Evolutionary conservation across 2,797 vertebrate genomes (phyloP).

Genomic region (Tympanoctomys barrerae): DNA sequence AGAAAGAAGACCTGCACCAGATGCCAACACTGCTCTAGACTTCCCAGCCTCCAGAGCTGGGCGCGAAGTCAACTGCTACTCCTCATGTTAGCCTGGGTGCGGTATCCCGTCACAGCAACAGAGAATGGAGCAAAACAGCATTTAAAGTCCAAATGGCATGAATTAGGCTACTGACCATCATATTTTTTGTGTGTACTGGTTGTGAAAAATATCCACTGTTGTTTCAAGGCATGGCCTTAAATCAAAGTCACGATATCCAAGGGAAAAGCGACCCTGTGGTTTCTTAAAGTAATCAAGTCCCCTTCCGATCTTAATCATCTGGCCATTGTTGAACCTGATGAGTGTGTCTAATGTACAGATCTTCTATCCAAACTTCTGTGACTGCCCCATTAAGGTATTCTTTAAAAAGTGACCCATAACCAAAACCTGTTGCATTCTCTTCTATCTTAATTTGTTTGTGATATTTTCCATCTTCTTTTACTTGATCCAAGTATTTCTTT

Average conservation of each 20-base stretch:
- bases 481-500: no score
- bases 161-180: slow-evolving; percentile 44
- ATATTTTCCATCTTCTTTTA: no score
- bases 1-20: background rate
- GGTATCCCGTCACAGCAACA: background rate
- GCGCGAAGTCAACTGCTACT: background rate
- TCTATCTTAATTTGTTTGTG: no score
- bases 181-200: slow-evolving; percentile 93
- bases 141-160: slow-evolving; percentile 45
- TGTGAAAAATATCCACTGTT: slow-evolving; percentile 97
- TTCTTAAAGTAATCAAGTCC: no score
- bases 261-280: slow-evolving; percentile 95
- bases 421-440: no score
- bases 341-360: no score
- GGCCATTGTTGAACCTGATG: no score
- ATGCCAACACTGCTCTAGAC: background rate
- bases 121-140: background rate
- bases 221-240: slow-evolving; percentile 97
- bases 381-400: no score
- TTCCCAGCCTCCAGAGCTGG: background rate
- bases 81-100: background rate
- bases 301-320: no score
- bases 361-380: no score
- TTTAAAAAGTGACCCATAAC: no score
- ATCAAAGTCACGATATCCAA: slow-evolving; percentile 97